phyloP scores from a whole-genome alignment of 2,797 vertebrate genomes.

The Sebastes melanostomus region DNA sequence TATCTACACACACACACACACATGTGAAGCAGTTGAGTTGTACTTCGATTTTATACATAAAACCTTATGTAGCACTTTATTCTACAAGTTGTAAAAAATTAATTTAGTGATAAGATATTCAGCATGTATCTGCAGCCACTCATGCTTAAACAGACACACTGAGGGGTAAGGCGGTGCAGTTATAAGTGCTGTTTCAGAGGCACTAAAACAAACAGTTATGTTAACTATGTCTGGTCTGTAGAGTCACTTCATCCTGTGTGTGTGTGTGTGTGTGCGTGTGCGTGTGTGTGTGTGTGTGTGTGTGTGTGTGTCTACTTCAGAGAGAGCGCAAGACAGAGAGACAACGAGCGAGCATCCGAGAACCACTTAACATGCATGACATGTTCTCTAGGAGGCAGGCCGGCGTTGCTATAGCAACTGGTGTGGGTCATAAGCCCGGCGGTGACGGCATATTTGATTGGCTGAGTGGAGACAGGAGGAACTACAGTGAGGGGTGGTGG shows the following conservation, averaged over 20 bases:
- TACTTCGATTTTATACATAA: neutral
- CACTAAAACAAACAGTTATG: slow-evolving; percentile 14
- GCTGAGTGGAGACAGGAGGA: slow-evolving; percentile 85
- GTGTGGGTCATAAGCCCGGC: slow-evolving; percentile 91
- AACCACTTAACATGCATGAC: slow-evolving; percentile 98
- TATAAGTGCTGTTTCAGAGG: slow-evolving; percentile 7
- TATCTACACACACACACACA: too few species aligned
- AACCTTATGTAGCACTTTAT: neutral
- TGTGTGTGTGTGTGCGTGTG: too few species aligned
- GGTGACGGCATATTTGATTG: slow-evolving; percentile 90
- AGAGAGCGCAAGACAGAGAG: slow-evolving; percentile 39
- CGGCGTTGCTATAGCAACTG: slow-evolving; percentile 82
- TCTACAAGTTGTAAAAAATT: neutral
- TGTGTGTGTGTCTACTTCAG: slow-evolving; percentile 38
- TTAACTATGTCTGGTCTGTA: slow-evolving; percentile 28
- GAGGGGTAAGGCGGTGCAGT: neutral
- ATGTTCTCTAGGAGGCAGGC: slow-evolving; percentile 92
- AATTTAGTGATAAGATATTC: neutral
- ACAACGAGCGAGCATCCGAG: slow-evolving; percentile 68
- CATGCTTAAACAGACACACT: neutral
- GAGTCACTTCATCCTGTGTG: slow-evolving; percentile 23
- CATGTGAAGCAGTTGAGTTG: neutral
- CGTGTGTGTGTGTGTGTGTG: neutral
- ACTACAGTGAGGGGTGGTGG: neutral
- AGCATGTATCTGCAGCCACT: neutral